Evolutionary conservation across 2,888 invertebrate genomes (phyloP).

Genomic region (Campopleginae sp.): DNA sequence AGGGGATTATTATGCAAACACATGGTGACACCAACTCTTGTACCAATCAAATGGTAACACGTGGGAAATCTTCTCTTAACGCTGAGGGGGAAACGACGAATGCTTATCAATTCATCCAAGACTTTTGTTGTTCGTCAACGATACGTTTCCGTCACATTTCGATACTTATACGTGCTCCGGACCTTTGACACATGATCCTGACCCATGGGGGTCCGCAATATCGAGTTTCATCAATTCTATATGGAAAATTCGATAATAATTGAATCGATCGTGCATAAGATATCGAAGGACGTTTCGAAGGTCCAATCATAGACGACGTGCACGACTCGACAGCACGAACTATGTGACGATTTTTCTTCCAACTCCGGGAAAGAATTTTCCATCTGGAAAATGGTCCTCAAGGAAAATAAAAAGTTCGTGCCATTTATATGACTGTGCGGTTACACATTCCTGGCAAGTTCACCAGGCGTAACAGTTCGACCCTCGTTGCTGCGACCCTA

Average conservation of each 20-base stretch:
- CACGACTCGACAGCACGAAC: not conserved
- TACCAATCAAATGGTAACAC: not conserved
- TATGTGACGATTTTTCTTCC: not conserved
- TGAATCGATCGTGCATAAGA: not conserved
- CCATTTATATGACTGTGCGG: not conserved
- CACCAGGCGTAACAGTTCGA: conserved; percentile 14
- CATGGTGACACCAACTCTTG: not conserved
- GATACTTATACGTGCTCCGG: not conserved
- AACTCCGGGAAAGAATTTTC: not conserved
- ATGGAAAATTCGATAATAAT: not conserved
- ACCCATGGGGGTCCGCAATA: not conserved
- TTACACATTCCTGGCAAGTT: not conserved
- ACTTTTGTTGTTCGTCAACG: not conserved
- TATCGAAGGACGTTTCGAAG: not conserved
- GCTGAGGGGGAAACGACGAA: not conserved
- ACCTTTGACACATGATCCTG: not conserved
- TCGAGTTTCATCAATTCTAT: not conserved
- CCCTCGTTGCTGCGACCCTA: conserved; percentile 6
- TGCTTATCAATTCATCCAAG: not conserved
- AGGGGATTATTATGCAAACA: conserved; percentile 21
- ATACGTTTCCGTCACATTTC: not conserved
- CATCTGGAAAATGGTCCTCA: not conserved
- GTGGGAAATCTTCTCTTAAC: not conserved
- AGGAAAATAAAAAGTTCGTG: not conserved
- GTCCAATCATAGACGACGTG: not conserved